Evolutionary conservation across 1,140 invertebrate species (phyloP).

Genomic region (Drosophila obscura): DNA sequence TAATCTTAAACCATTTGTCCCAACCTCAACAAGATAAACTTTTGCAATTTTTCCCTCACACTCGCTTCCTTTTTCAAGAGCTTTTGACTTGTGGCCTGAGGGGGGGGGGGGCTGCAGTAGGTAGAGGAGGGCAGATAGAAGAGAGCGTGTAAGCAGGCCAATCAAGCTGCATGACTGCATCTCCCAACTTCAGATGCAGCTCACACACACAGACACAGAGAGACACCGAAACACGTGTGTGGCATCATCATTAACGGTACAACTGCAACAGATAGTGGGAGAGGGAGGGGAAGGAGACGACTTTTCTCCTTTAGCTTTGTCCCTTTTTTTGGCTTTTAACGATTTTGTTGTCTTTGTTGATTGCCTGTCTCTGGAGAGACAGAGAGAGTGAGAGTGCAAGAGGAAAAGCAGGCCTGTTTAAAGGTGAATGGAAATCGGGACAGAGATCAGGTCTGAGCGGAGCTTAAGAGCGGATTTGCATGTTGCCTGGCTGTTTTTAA

Average conservation of each 20-base stretch:
- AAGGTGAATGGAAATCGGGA: conserved; percentile 17
- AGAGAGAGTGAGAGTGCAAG: neutral
- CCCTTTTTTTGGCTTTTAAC: neutral
- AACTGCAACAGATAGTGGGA: conserved; percentile 16
- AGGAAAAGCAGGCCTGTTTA: neutral
- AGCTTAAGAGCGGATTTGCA: neutral
- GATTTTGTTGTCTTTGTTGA: conserved; percentile 54
- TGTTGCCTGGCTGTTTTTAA: no score
- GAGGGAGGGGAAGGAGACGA: neutral
- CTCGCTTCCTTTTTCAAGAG: neutral
- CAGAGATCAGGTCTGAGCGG: conserved; percentile 11
- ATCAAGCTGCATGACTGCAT: conserved; percentile 79
- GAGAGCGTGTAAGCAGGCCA: conserved; percentile 36
- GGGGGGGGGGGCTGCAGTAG: no score
- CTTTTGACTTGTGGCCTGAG: conserved; percentile 13
- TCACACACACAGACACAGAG: conserved; percentile 3
- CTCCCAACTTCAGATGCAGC: conserved; percentile 24
- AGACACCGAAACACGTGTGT: conserved; percentile 34
- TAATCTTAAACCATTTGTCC: conserved; percentile 44
- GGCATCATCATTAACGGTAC: conserved; percentile 54
- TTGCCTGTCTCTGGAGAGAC: conserved; percentile 29
- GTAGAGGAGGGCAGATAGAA: neutral
- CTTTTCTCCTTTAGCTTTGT: conserved; percentile 26
- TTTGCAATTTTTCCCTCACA: conserved; percentile 8
- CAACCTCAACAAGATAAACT: conserved; percentile 14